Percentiles rank a stretch among this genome's conserved stretches.
Conservation (phyloP, 2,888 invertebrate species). For the Lepetodrilus schrolli region DNA sequence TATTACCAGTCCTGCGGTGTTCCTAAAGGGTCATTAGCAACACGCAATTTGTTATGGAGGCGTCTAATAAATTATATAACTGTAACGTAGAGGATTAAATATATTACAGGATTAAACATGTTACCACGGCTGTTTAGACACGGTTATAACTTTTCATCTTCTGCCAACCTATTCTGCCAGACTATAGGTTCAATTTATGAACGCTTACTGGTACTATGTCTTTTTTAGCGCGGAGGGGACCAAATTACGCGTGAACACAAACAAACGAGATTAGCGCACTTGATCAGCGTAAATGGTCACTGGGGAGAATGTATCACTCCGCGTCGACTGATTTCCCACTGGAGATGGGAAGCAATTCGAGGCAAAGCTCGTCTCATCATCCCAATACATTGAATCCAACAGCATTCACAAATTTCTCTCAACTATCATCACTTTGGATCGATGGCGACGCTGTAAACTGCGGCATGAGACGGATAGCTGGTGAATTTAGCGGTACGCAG, state of each 20-base stretch:
- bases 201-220: too few relatives aligned
- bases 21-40: neutral
- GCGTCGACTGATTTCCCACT: constrained; percentile 16
- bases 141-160: too few relatives aligned
- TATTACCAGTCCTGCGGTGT: neutral
- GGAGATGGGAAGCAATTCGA: constrained; percentile 11
- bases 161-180: too few relatives aligned
- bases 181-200: too few relatives aligned
- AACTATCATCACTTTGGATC: neutral
- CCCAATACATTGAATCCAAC: constrained; percentile 24
- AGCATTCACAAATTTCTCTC: constrained; percentile 21
- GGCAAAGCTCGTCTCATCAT: constrained; percentile 16
- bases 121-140: too few relatives aligned
- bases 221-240: neutral
- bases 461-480: neutral
- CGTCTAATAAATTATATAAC: too few relatives aligned
- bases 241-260: constrained; percentile 22
- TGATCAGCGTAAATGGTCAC: constrained; percentile 29
- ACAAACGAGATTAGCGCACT: constrained; percentile 28
- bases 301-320: constrained; percentile 7
- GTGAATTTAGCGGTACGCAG: neutral
- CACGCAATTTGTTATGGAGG: too few relatives aligned
- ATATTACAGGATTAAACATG: neutral
- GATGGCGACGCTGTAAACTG: neutral
- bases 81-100: neutral